Evolutionary conservation across 2,113 vertebrate genomes (phyloP), one percentile per base, ranked within the genome.

Genomic region (Cyanocitta stelleri): DNA sequence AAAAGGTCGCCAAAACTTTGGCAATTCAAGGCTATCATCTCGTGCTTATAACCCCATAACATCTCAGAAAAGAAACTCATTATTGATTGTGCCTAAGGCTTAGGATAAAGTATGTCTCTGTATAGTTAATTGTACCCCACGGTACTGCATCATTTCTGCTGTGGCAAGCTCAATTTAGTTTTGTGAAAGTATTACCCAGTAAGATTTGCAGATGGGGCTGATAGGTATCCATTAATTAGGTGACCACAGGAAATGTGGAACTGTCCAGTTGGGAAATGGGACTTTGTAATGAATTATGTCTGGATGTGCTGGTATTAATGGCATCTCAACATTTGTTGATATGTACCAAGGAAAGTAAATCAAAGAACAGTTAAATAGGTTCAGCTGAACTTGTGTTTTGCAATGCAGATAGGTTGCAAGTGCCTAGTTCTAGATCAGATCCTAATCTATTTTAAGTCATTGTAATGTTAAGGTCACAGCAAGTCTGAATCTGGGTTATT

Each of bases 171-270:
- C 98, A 97, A 98, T 98, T 98, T 97, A 93, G 93, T 97, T 96
- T 96, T 94, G 96, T 91, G 83, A 95, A 96, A 97, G 94, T 92
- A 97, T 97, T 98, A 94, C 94, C 93, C 55, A 16, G 48, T 86
- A 95, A 97, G 96, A 96, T 96, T 98, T 98, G 97, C 91, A 98
- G 98, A 98, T 97, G 96, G 94, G 96, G 96, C 96, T 97, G 97
- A 98, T 97, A 98, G 94, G 93, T 93, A 97, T 91, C 97, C 98
- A 98, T 98, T 98, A 98, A 98, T 98, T 98, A 96, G 90, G 92
- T 96, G 94, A 87, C 96, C 93, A 92, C 37, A 85, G 95, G 94
- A 97, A 96, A 98, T 52, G 81, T 68, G 75, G 67, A 93, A 49
- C 49, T 85, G 39, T 68, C 93, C 43, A 3, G 44, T 21, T 96